Base-by-base conservation (phyloP, 1,140 invertebrate genomes). In the Arion vulgaris region DNA sequence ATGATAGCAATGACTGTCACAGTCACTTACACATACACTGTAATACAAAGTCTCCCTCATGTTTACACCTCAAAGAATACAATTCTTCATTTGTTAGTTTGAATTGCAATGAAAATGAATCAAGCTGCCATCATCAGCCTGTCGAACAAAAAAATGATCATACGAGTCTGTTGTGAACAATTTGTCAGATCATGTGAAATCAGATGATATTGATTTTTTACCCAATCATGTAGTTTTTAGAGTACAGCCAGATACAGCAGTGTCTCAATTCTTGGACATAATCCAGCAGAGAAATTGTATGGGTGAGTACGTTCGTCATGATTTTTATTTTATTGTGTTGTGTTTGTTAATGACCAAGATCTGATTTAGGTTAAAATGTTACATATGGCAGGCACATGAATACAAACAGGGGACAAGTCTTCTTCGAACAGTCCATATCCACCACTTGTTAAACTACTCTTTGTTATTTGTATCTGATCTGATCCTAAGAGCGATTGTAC, bases 141-240 rank as follows among this genome's bases (percentile, higher is more conserved):
- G 28, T 66, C 11, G n/a, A 34, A 13, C n/a, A 34, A 32, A 28
- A 32, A 66, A 23, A 32, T 32, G 28, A 17, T 66, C 62, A 66
- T 66, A 28, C 28, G n/a, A 9, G 19, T 66, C 62, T 15, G 28
- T 5, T 66, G 62, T 66, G 11, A 2, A 17, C 62, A 66, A 7
- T 28, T 17, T 28, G 11, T 28, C 62, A 32, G 2, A 7, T 32
- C 17, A 32, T 66, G 62, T 23, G 62, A 34, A 9, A 17, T 28
- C n/a, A 1, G n/a, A 32, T 66, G 62, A 19, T 1, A 39, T 68
- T 17, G 41, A 57, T 19, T 28, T 79, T 0, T 73, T 89, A 1
- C 90, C 90, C 1, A 75, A 80, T 80, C 90, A 91, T 87, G 86
- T 91, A 49, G 85, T 88, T 1, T 87, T 85, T 84, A 82, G 82